Conservation (phyloP, 2,888 invertebrate genomes). For the Cantharis rufa region DNA sequence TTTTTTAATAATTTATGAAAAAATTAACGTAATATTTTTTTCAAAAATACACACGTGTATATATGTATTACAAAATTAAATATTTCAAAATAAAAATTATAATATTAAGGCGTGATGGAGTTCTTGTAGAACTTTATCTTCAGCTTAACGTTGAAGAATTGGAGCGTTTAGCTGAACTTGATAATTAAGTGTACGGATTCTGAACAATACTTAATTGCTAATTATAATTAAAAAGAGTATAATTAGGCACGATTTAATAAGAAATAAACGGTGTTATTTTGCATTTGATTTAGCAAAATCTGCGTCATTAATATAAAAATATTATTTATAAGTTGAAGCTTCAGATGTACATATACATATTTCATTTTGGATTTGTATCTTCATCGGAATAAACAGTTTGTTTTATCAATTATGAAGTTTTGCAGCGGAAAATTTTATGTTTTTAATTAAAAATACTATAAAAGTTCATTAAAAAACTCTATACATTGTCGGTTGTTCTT, state of each 20-base stretch:
- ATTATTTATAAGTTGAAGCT: background rate
- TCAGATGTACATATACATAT: background rate
- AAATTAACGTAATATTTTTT: background rate
- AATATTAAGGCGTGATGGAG: background rate
- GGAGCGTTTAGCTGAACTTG: slow-evolving; percentile 29
- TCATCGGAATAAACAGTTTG: background rate
- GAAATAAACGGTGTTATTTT: background rate
- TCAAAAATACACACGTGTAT: background rate
- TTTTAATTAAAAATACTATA: background rate
- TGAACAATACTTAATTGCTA: slow-evolving; percentile 23
- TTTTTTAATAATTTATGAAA: background rate
- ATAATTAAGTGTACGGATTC: slow-evolving; percentile 19
- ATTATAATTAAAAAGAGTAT: slow-evolving; percentile 23
- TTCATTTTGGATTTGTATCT: background rate
- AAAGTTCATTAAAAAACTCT: background rate
- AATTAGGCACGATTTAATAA: slow-evolving; percentile 7
- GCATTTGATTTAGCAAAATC: background rate
- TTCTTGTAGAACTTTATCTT: background rate
- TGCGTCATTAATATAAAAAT: background rate
- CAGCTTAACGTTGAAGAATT: slow-evolving; percentile 10
- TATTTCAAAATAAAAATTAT: background rate
- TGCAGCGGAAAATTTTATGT: background rate
- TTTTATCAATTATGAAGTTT: background rate
- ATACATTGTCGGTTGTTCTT: background rate
- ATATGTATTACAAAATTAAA: background rate